These are phyloP conservation scores for Drosophila diplacantha DNA, from an alignment of 2,888 invertebrate genomes.

Conservation along the genomic window DNA sequence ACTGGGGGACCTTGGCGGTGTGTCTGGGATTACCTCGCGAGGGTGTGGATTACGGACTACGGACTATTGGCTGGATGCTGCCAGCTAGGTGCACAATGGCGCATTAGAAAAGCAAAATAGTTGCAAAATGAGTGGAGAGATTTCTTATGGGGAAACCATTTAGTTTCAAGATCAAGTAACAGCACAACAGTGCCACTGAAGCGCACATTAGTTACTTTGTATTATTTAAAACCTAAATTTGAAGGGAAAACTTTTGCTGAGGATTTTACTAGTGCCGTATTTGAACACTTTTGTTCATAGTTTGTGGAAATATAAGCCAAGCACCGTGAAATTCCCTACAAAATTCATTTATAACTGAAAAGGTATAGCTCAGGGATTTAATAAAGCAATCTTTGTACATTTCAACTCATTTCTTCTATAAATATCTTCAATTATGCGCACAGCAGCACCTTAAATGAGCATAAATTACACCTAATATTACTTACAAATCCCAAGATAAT, in stretches of 20 bases:
- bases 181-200: not conserved
- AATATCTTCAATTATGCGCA: not conserved
- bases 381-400: not conserved
- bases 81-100: constrained; percentile 23
- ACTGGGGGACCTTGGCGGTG: constrained; percentile 58
- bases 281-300: no score
- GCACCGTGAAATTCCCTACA: no score
- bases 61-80: not conserved
- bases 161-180: not conserved
- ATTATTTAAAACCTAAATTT: not conserved
- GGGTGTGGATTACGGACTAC: constrained; percentile 36
- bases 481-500: not conserved
- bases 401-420: not conserved
- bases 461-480: not conserved
- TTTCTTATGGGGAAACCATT: not conserved
- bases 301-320: no score
- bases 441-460: not conserved
- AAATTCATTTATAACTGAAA: no score
- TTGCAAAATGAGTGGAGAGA: not conserved
- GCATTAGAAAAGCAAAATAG: constrained; percentile 32
- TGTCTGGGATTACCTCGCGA: constrained; percentile 39
- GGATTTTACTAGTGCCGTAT: no score
- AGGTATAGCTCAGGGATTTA: not conserved
- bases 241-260: not conserved
- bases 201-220: not conserved